phyloP scores from a whole-genome alignment of 2,113 vertebrate species.

The Bombycilla garrulus region DNA sequence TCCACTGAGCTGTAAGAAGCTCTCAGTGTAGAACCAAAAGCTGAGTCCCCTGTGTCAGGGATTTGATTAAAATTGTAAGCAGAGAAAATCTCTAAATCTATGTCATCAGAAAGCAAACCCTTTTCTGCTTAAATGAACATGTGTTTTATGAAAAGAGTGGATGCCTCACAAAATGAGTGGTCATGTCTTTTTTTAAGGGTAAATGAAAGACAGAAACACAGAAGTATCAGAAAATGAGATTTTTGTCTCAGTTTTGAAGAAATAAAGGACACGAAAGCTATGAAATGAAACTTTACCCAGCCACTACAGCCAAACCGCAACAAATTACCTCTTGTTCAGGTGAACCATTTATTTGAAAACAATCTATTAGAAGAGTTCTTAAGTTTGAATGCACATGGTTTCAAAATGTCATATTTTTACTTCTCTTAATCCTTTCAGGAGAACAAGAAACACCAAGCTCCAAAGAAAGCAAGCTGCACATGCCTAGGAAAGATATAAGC shows the following conservation, averaged over 20 bases:
- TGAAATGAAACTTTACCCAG: not conserved
- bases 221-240: not conserved
- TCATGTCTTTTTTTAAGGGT: fast-evolving
- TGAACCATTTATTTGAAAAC: not conserved
- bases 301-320: not conserved
- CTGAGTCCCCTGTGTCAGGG: not conserved
- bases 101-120: not conserved
- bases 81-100: not conserved
- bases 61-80: not conserved
- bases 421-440: not conserved
- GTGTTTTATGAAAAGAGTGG: not conserved
- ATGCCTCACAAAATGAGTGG: not conserved
- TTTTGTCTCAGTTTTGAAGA: not conserved
- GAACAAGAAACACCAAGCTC: not conserved
- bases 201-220: not conserved
- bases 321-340: not conserved
- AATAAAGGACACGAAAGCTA: not conserved
- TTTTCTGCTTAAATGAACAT: not conserved
- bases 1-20: not conserved
- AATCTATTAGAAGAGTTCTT: not conserved
- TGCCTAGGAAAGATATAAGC: not conserved
- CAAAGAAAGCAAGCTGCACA: not conserved
- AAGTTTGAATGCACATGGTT: not conserved
- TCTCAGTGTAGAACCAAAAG: not conserved
- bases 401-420: not conserved